Conservation (phyloP, 64 coral and sea anemone species). For the Montipora cactus region DNA sequence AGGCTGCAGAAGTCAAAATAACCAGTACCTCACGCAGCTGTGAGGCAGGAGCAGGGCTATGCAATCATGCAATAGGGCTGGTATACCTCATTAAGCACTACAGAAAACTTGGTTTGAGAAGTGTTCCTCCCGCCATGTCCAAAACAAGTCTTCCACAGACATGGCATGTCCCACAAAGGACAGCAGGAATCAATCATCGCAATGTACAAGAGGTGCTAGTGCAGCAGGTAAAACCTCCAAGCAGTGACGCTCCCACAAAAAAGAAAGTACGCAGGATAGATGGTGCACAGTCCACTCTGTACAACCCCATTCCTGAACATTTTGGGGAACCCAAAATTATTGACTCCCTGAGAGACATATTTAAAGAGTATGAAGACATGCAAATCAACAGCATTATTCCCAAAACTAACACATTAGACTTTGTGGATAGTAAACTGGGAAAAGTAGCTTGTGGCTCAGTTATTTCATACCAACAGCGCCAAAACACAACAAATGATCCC, state of each 20-base stretch:
- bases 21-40: constrained; percentile 43
- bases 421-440: constrained; percentile 43
- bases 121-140: constrained; percentile 67
- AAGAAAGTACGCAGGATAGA: constrained; percentile 60
- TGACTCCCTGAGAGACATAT: constrained; percentile 37
- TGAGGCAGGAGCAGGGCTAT: constrained; percentile 53
- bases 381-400: constrained; percentile 75
- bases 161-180: constrained; percentile 69
- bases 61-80: constrained; percentile 69
- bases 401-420: constrained; percentile 19
- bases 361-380: constrained; percentile 47
- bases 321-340: constrained; percentile 34
- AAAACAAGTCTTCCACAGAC: constrained; percentile 74
- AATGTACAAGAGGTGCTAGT: constrained; percentile 49
- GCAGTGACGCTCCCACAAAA: background rate
- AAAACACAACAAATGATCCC: constrained; percentile 50
- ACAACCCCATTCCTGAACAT: constrained; percentile 40
- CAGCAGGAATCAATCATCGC: constrained; percentile 45
- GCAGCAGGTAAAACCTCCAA: constrained; percentile 56
- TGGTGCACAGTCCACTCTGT: constrained; percentile 63
- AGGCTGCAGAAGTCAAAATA: constrained; percentile 37
- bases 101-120: constrained; percentile 41
- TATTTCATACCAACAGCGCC: constrained; percentile 50
- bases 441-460: constrained; percentile 43
- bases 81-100: constrained; percentile 52